Base-by-base conservation (phyloP, 2,797 vertebrate species). In the Danio kyathit region DNA sequence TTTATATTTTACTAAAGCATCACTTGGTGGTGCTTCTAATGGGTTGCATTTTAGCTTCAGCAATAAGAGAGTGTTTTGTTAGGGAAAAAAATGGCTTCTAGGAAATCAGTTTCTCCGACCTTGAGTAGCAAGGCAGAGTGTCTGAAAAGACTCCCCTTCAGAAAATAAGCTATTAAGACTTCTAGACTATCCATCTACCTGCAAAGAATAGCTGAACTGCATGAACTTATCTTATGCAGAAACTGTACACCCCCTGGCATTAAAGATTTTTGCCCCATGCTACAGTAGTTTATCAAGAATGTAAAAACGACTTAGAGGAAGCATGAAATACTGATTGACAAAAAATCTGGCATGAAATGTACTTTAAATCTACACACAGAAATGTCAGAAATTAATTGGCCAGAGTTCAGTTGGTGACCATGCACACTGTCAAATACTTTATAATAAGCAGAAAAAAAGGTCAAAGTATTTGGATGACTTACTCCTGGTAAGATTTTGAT, bases 131-230 rank as follows among this genome's bases (percentile, higher is more conserved):
- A 51, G 21, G 48, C 48, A 52, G 48, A 70, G 70, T n/a, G 14
- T 5, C 29, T 70, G 14, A 69, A 61, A 61, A 69, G 66, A 61
- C 38, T 61, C 59, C 5, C 59, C 7, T 29, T 11, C 21, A 1
- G 1, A 14, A 61, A 61, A 40, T 16, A 40, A 61, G 59, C 29
- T 29, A 29, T 29, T 29, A 59, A 60, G 21, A n/a, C 38, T 40
- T 41, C 60, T 63, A 63, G 38, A 70, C 48, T 17, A 40, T 80
- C 82, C 85, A 81, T 87, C 89, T 88, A 90, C 90, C 89, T 79
- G 83, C 92, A 90, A 92, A 89, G 90, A 92, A 93, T 92, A 91
- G 91, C 88, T 78, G 29, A 89, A 89, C 84, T 87, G 87, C 83
- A 86, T 83, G 82, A 70, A 87, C 84, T 90, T 88, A 83, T 83